Percentiles rank a stretch among this genome's conserved stretches.
These are phyloP conservation scores for Columbina picui DNA, from an alignment of 2,113 vertebrate genomes.

Conservation along the genomic window DNA sequence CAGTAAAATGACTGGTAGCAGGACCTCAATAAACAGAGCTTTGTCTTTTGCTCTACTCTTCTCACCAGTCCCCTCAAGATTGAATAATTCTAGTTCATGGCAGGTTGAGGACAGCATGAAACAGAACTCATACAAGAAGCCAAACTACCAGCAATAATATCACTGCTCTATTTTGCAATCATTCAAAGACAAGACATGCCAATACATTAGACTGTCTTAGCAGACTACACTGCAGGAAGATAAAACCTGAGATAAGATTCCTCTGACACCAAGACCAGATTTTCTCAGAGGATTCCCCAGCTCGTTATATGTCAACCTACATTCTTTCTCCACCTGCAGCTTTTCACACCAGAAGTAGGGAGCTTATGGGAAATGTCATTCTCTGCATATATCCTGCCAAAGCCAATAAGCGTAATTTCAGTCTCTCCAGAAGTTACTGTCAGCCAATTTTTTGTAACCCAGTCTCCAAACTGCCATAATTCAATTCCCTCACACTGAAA, in stretches of 20 bases:
- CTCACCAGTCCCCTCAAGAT: background rate
- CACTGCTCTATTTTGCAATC: background rate
- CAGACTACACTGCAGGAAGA: background rate
- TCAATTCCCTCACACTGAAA: conserved; percentile 7
- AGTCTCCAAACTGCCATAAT: background rate
- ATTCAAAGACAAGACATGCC: background rate
- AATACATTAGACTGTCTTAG: background rate
- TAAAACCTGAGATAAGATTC: background rate
- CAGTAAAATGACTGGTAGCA: background rate
- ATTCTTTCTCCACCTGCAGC: background rate
- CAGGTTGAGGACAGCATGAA: background rate
- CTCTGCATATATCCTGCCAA: background rate
- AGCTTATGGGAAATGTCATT: background rate
- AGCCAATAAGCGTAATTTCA: conserved; percentile 28
- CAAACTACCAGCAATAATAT: background rate
- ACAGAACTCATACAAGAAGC: background rate
- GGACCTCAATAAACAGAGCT: background rate
- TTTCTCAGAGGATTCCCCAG: background rate
- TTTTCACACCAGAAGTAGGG: background rate
- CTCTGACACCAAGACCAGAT: background rate
- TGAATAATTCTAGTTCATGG: background rate
- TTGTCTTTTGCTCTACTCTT: background rate
- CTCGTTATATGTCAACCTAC: background rate
- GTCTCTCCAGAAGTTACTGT: background rate
- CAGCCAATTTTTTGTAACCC: conserved; percentile 6